A percentile compares a stretch with the other conserved stretches of the same genome.
Conservation (phyloP, 2,888 invertebrate genomes). For the Drosophila recens region DNA sequence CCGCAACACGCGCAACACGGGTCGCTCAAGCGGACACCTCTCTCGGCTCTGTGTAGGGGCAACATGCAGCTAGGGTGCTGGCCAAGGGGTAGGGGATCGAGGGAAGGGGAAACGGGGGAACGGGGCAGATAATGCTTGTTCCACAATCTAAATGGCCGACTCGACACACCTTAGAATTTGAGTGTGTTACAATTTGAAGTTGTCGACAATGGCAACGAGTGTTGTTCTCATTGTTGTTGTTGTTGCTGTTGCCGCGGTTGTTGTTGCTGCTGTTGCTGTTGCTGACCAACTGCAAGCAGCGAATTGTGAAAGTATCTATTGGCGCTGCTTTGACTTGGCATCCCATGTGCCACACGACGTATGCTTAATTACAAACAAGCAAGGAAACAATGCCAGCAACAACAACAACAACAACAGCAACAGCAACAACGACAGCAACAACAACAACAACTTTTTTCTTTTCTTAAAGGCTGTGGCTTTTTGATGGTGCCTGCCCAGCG, state of each 20-base stretch:
- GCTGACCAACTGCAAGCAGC: conserved; percentile 73
- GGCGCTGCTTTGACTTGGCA: conserved; percentile 67
- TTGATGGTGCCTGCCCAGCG: conserved; percentile 58
- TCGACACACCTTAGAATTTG: conserved; percentile 79
- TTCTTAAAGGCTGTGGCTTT: conserved; percentile 40
- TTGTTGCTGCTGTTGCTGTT: conserved; percentile 38
- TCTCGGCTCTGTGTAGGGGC: conserved; percentile 26
- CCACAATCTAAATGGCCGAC: conserved; percentile 81
- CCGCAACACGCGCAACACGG: conserved; percentile 41
- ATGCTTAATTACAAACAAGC: conserved; percentile 81
- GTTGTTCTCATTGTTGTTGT: conserved; percentile 48
- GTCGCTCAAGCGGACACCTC: conserved; percentile 56
- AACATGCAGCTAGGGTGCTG: conserved; percentile 2
- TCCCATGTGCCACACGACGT: conserved; percentile 81
- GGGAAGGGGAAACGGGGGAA: conserved; percentile 1
- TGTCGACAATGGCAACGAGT: conserved; percentile 74
- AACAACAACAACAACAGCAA: conserved; percentile 31
- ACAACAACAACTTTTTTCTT: conserved; percentile 4
- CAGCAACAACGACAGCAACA: conserved; percentile 32
- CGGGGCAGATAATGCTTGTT: conserved; percentile 76
- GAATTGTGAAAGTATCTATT: conserved; percentile 78
- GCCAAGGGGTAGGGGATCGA: neutral
- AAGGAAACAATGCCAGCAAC: conserved; percentile 68
- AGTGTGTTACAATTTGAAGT: conserved; percentile 81
- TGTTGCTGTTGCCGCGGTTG: conserved; percentile 34